These are phyloP conservation scores for Andrena marginata DNA, from an alignment of 2,888 invertebrate species.

Conservation along the genomic window DNA sequence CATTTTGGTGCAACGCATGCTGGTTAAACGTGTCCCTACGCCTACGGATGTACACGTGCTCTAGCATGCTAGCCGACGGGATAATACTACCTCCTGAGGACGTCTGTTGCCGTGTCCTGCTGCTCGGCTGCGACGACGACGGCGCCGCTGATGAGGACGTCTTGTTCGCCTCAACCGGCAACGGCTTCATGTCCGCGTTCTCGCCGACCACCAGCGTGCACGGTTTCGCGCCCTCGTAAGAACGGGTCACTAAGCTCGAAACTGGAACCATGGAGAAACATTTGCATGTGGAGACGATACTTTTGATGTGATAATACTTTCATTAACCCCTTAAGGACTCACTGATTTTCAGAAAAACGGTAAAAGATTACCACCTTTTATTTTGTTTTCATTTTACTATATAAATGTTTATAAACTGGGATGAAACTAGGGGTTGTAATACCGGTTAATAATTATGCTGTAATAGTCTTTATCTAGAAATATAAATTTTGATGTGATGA, in stretches of 20 bases:
- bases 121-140: conserved; percentile 88
- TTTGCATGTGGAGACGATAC: no score
- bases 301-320: no score
- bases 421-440: no score
- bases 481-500: no score
- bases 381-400: no score
- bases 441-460: no score
- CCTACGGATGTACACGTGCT: conserved; percentile 86
- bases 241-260: conserved; percentile 94
- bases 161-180: conserved; percentile 90
- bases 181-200: conserved; percentile 90
- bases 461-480: no score
- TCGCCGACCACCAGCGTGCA: conserved; percentile 94
- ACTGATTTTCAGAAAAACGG: no score
- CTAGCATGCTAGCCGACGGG: conserved; percentile 78
- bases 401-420: no score
- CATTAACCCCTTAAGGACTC: no score
- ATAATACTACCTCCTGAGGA: conserved; percentile 85
- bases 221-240: conserved; percentile 93
- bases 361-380: no score
- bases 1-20: conserved; percentile 85
- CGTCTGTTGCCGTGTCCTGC: conserved; percentile 83
- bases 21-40: conserved; percentile 90
- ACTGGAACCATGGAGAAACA: conserved; percentile 86
- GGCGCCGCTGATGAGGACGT: conserved; percentile 89